Percentiles rank a stretch among this genome's conserved stretches.
Conservation (phyloP, 2,888 invertebrate genomes). For the Antheraea assamensis region DNA sequence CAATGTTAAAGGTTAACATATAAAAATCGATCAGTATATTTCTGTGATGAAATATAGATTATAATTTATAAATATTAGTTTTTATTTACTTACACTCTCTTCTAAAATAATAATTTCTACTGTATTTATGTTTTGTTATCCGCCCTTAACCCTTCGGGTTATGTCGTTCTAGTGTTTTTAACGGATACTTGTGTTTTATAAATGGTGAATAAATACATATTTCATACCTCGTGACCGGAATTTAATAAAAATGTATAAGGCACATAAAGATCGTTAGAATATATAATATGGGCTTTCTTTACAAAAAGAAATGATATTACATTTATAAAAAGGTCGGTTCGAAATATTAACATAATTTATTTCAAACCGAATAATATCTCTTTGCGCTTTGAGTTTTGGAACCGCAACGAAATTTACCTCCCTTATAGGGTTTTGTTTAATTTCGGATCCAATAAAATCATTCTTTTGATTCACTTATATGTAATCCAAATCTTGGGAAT, state of each 20-base stretch:
- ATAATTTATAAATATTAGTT: too few species aligned
- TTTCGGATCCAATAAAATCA: not conserved
- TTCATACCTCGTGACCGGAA: not conserved
- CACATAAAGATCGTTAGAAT: not conserved
- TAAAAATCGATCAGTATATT: too few species aligned
- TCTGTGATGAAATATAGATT: too few species aligned
- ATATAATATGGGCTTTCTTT: not conserved
- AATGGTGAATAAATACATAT: not conserved
- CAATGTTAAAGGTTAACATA: too few species aligned
- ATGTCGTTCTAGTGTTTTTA: too few species aligned
- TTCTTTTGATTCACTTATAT: not conserved
- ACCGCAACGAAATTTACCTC: not conserved
- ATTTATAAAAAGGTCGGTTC: constrained; percentile 5
- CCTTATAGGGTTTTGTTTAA: not conserved
- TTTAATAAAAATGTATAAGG: not conserved
- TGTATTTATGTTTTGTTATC: too few species aligned
- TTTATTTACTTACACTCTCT: too few species aligned
- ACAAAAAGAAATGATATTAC: not conserved
- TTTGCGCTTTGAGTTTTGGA: not conserved
- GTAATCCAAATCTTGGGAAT: not conserved
- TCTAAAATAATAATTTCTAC: too few species aligned
- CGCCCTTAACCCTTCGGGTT: too few species aligned
- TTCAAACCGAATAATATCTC: not conserved
- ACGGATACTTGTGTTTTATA: not conserved
- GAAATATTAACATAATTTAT: constrained; percentile 11